Conservation (phyloP, 2,888 invertebrate genomes). For the Rhorus exstirpatorius region DNA sequence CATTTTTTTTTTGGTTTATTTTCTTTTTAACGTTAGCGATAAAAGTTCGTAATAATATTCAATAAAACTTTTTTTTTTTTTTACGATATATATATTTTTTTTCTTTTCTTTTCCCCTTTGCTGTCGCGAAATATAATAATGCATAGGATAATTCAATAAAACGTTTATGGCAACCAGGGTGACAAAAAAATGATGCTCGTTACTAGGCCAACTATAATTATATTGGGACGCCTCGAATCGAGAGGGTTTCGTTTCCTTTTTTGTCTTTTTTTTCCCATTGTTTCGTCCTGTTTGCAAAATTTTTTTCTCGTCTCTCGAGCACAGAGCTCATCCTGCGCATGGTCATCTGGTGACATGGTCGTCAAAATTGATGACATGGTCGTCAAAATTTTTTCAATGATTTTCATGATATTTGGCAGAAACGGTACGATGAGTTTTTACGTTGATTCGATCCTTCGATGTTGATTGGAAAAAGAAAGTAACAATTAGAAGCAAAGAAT, state of each 20-base stretch:
- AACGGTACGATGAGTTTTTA: background rate
- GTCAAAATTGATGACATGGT: too few relatives aligned
- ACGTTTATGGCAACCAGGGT: slow-evolving; percentile 78
- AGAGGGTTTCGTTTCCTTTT: slow-evolving; percentile 70
- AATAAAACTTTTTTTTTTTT: slow-evolving; percentile 80
- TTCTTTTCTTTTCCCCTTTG: slow-evolving; percentile 19
- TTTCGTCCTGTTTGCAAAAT: slow-evolving; percentile 14
- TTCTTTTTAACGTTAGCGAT: slow-evolving; percentile 83
- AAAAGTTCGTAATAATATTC: slow-evolving; percentile 81
- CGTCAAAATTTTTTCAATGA: too few relatives aligned
- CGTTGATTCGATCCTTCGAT: slow-evolving; percentile 4
- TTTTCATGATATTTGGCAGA: too few relatives aligned
- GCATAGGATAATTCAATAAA: slow-evolving; percentile 80
- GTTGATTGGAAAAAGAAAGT: background rate
- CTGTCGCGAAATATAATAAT: slow-evolving; percentile 78
- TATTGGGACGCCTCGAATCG: slow-evolving; percentile 77
- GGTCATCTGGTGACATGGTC: too few relatives aligned
- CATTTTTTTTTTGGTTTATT: slow-evolving; percentile 59
- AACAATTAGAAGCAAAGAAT: too few relatives aligned
- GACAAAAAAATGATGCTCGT: slow-evolving; percentile 81
- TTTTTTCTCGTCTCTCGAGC: slow-evolving; percentile 11
- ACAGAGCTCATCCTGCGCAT: background rate
- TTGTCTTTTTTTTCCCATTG: background rate
- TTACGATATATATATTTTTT: slow-evolving; percentile 31
- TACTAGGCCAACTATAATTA: slow-evolving; percentile 83